A percentile compares a stretch with the other conserved stretches of the same genome.
phyloP scores from a whole-genome alignment of 2,113 vertebrate species.

The Coryphaenoides rupestris region DNA sequence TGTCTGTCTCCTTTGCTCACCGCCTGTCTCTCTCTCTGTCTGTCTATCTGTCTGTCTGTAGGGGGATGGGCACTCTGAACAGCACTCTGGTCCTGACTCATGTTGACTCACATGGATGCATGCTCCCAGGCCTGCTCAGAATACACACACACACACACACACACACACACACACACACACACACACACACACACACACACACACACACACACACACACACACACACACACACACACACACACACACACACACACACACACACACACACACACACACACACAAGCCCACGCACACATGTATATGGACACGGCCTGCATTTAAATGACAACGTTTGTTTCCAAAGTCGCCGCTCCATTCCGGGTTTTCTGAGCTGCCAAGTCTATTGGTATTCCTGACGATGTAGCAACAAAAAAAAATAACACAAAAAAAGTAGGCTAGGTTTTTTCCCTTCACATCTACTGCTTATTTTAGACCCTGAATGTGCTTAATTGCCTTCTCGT shows the following conservation, averaged over 20 bases:
- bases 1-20: too few species aligned
- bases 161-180: slow-evolving; percentile 18
- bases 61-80: too few species aligned
- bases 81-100: slow-evolving; percentile 49
- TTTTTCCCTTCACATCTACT: too few species aligned
- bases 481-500: slow-evolving; percentile 1
- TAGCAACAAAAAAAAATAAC: too few species aligned
- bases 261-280: neutral
- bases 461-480: slow-evolving; percentile 18
- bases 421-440: too few species aligned
- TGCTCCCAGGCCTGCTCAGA: slow-evolving; percentile 56
- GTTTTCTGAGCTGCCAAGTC: too few species aligned
- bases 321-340: too few species aligned
- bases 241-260: neutral
- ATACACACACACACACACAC: slow-evolving; percentile 38
- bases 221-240: neutral
- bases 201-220: slow-evolving; percentile 6
- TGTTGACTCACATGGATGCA: slow-evolving; percentile 54
- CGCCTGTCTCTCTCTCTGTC: neutral
- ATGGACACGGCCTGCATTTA: too few species aligned
- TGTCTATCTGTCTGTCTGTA: neutral
- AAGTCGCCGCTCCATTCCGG: too few species aligned
- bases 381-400: too few species aligned
- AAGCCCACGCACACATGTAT: too few species aligned
- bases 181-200: slow-evolving; percentile 10